These are phyloP conservation scores for Oreocharis arfaki DNA, from an alignment of 2,113 vertebrate genomes.

Conservation along the genomic window DNA sequence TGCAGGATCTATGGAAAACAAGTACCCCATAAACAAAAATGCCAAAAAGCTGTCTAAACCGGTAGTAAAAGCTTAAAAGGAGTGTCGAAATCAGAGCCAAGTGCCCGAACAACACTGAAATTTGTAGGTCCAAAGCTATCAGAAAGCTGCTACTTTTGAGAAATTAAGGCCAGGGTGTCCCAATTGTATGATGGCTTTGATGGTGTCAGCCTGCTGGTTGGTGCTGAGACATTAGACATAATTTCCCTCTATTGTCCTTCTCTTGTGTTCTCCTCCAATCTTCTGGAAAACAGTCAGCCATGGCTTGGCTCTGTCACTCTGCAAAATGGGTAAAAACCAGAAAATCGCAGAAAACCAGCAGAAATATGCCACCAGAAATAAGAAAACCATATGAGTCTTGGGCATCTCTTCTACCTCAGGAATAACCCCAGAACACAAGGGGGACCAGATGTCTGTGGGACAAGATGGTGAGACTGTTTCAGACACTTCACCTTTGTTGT, in stretches of 20 bases:
- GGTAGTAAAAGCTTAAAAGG: not conserved
- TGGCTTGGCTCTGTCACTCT: not conserved
- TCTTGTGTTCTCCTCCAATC: not conserved
- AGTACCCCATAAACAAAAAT: not conserved
- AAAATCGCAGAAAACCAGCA: not conserved
- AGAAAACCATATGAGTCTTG: not conserved
- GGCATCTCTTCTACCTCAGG: not conserved
- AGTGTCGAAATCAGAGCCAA: not conserved
- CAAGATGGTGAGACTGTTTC: not conserved
- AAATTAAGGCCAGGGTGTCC: not conserved
- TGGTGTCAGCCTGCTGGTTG: not conserved
- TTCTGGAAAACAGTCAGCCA: not conserved
- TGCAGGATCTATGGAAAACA: not conserved
- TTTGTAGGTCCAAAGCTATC: not conserved
- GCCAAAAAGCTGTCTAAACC: not conserved
- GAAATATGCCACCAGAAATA: not conserved
- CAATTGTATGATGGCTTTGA: not conserved
- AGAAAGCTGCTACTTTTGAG: not conserved
- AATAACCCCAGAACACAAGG: not conserved
- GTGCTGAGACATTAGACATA: not conserved
- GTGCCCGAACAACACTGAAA: not conserved
- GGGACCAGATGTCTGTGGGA: not conserved
- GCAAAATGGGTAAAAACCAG: not conserved
- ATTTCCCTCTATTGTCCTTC: not conserved
- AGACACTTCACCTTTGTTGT: not conserved